Conservation (phyloP, 2,888 invertebrate genomes). For the Pharmacophagus antenor region DNA sequence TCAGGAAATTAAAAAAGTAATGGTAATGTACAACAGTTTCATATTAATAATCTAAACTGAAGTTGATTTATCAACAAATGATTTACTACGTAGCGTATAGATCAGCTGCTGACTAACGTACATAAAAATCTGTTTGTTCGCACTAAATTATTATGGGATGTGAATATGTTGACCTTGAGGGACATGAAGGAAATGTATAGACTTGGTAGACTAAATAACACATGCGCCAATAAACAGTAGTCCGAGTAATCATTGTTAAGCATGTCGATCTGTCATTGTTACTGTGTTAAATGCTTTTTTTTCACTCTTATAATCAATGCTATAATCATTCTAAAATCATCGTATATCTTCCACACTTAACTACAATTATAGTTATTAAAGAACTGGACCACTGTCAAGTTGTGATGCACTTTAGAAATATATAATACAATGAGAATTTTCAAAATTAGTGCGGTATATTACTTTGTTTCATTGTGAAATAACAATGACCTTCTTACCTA, state of each 20-base stretch:
- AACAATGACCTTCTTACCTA: constrained; percentile 53
- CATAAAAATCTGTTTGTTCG: background rate
- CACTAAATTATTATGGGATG: background rate
- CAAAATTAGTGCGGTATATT: constrained; percentile 51
- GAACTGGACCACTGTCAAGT: constrained; percentile 43
- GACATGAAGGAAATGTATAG: background rate
- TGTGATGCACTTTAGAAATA: constrained; percentile 61
- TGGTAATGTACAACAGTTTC: no score
- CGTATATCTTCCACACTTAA: background rate
- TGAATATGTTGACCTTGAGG: background rate
- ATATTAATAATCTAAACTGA: no score
- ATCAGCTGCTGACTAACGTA: no score
- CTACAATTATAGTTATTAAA: constrained; percentile 12
- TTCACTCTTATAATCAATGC: background rate
- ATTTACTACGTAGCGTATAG: no score
- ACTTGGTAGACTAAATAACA: background rate
- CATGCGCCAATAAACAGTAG: background rate
- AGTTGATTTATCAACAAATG: no score
- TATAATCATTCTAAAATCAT: background rate
- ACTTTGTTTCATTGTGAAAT: constrained; percentile 58
- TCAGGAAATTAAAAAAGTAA: no score
- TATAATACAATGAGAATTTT: constrained; percentile 58
- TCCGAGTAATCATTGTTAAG: background rate
- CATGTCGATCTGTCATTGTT: background rate
- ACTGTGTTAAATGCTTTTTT: background rate